phyloP scores from a whole-genome alignment of 92 coral and sea anemone genomes.

The Desmophyllum pertusum region DNA sequence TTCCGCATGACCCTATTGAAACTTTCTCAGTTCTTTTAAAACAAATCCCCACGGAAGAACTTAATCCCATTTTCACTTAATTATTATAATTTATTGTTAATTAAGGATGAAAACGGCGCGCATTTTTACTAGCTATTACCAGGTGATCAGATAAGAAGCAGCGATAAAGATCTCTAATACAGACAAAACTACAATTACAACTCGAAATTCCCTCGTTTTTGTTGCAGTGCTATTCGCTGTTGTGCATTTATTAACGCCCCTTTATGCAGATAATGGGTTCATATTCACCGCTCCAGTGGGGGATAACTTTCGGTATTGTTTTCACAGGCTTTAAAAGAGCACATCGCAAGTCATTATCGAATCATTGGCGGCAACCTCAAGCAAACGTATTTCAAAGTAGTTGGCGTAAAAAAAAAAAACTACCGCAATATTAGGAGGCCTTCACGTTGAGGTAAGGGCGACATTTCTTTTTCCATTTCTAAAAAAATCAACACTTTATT shows the following conservation, averaged over 20 bases:
- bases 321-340: conserved; percentile 73
- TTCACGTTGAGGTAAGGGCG: neutral
- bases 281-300: conserved; percentile 63
- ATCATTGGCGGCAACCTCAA: neutral
- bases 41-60: conserved; percentile 11
- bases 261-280: conserved; percentile 71
- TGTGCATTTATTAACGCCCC: conserved; percentile 67
- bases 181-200: conserved; percentile 64
- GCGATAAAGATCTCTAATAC: conserved; percentile 52
- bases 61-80: conserved; percentile 17
- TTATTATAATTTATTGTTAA: conserved; percentile 19
- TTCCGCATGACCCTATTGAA: neutral
- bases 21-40: neutral
- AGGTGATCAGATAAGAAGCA: conserved; percentile 55
- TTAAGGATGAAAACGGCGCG: conserved; percentile 18
- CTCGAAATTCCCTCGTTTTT: conserved; percentile 33
- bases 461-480: neutral
- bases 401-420: neutral
- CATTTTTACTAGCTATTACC: conserved; percentile 1
- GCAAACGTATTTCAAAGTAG: neutral
- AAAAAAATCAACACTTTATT: neutral
- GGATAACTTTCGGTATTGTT: conserved; percentile 63
- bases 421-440: neutral
- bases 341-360: conserved; percentile 20
- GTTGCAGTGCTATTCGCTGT: conserved; percentile 49